Evolutionary conservation across 2,113 vertebrate genomes (phyloP), one percentile per base, ranked within the genome.

Genomic region (Lycaon pictus): DNA sequence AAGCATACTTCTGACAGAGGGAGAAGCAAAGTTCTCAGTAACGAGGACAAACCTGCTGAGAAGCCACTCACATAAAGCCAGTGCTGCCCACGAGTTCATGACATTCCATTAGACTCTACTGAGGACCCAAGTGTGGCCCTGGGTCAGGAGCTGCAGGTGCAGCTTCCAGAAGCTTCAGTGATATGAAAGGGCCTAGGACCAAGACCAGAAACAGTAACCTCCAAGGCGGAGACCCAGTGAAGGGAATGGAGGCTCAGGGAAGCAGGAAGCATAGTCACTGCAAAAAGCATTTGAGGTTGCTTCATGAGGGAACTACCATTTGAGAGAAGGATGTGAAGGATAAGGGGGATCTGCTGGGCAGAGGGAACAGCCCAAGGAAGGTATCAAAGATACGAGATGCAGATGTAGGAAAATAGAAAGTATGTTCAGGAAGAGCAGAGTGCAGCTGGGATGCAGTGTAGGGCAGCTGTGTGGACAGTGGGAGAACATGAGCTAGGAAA

Each of bases 381-480:
- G 11, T 53, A 69, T 3, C 63, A n/a, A 27, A 56, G 62, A 56
- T 0, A 15, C 9, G 22, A 65, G 43, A 25, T 11, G 19, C 1
- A 0, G 56, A 19, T 27, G 20, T 79, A 13, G 51, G 27, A 67
- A 80, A 43, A 67, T 35, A 74, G 63, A 48, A 16, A 19, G 23
- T 0, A 27, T 17, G 55, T 37, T 32, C 81, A 48, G 43, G 32
- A 62, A 29, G 22, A 13, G 11, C 4, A 3, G 0, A 6, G 23
- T 11, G 7, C 69, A 37, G 69, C 76, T 48, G 22, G 32, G 81
- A 76, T 12, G 27, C 43, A 10, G 43, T 1, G 0, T 2, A 53
- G 11, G 11, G 10, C 4, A 11, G 13, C 23, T 3, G 5, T 37
- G 43, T 6, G 20, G 60, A 25, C 1, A 16, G 10, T 15, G 1